Base-by-base conservation (phyloP, 2,797 vertebrate genomes). In the Lerista edwardsae region DNA sequence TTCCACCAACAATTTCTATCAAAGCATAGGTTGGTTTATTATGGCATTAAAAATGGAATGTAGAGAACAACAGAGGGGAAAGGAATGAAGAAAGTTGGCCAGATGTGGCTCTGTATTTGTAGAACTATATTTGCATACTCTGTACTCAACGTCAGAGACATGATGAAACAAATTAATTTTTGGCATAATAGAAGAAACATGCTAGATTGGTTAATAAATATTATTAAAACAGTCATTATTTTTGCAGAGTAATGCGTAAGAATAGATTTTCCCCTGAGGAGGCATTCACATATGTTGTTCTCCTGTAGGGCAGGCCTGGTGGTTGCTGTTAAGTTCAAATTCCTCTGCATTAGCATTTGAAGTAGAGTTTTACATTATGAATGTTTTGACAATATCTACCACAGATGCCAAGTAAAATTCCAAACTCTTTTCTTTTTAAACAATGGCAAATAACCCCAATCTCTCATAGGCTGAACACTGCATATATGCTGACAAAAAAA, bases 381-480 rank as follows among this genome's bases (percentile, higher is more conserved):
- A 72, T 81, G 29, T 87, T 89, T 89, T 82, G 88, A 6, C 31
- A 47, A 73, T 75, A 80, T 86, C 74, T 86, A 74, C 81, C 87
- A 47, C 61, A 73, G 10, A 57, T 85, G 31, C 71, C 73, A 83
- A 86, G 36, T 68, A 82, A 59, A 85, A 85, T 87, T 88, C 41
- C 83, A 78, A 8, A 80, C 75, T 2, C 11, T 77, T 85, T 44
- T 88, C 8, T 25, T 23, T 23, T 23, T 23, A 61, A 55, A 55
- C 51, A 17, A 59, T 59, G 7, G 17, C n/a, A 27, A 39, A 61
- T 27, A 83, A 76, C 6, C 2, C 23, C 27, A 39, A 34, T 47
- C 27, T 59, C 6, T 69, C 31, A 41, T 11, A 59, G 19, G 25
- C 15, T n/a, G 62, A 68, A 5, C 1, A 61, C 80, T 82, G 61